Base-by-base conservation (phyloP, 2,888 invertebrate genomes). In the Pristionchus mayeri region DNA sequence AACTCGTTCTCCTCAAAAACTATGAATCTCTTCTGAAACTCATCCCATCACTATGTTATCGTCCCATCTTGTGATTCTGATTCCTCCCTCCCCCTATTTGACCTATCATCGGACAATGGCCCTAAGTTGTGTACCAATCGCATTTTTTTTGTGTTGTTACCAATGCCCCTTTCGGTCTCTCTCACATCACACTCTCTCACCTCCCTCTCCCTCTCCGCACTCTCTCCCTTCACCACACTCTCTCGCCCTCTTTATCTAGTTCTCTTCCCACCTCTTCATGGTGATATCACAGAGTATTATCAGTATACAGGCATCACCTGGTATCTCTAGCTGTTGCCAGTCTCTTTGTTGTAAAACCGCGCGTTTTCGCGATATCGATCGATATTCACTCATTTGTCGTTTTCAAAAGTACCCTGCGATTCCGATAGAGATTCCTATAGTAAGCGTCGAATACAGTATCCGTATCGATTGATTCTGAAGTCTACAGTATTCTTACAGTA, bases 231-330 rank as follows among this genome's bases (percentile, higher is more conserved):
- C 16, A 3, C 7, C 24, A 18, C 44, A 9, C n/a, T 71, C 71
- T 71, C 71, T 71, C 40, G 16, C 24, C n/a, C 7, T 34, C 63
- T 40, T 71, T 71, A 44, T 44, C 40, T 24, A 9, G 6, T 34
- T 34, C 63, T 63, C 34, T 34, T 44, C 54, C 21, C 54, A 9
- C 54, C 54, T 3, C 44, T 71, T 71, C 71, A 71, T 40, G 71
- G 24, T 57, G 57, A 57, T 63, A 63, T 63, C 63, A 34, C n/a
- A n/a, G n/a, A n/a, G n/a, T n/a, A 4, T 34, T 71, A 71, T 71
- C 71, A 71, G 71, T 71, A 71, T 71, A 40, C 71, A 44, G 24
- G 24, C 13, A 71, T 71, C 71, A 71, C 71, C 71, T 71, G 71
- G 71, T 71, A 71, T 71, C 44, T 71, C 71, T 44, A 34, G 21